Conservation (phyloP, 2,113 vertebrate species). For the Dasyprocta punctata region DNA sequence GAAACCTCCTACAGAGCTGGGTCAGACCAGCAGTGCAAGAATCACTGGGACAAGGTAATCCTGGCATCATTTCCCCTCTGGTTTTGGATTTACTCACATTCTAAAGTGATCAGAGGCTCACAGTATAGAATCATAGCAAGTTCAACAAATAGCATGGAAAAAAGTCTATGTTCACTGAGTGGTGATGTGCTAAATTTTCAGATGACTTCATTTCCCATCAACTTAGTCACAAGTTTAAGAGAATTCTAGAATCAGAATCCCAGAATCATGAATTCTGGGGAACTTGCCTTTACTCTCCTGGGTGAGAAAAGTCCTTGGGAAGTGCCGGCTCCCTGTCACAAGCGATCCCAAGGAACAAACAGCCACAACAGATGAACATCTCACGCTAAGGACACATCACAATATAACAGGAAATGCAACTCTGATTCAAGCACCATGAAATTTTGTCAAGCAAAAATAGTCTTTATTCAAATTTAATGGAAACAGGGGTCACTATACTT, state of each 20-base stretch:
- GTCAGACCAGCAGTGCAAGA: background rate
- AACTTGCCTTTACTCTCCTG: background rate
- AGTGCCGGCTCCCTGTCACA: background rate
- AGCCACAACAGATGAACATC: background rate
- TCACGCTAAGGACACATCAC: background rate
- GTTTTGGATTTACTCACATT: background rate
- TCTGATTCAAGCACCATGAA: constrained; percentile 78
- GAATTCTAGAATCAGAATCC: background rate
- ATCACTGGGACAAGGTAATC: background rate
- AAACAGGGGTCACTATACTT: constrained; percentile 90
- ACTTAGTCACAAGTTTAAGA: background rate
- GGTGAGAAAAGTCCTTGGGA: background rate
- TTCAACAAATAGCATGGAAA: background rate
- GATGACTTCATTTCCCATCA: background rate
- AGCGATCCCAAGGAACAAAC: background rate
- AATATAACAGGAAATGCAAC: constrained; percentile 48
- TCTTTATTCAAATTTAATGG: constrained; percentile 92
- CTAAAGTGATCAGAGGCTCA: background rate
- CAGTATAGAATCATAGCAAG: too few species aligned
- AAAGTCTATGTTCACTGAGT: background rate
- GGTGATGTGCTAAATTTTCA: background rate
- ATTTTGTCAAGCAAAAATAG: constrained; percentile 91
- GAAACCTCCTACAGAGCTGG: background rate
- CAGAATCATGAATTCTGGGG: background rate
- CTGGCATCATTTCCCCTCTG: background rate